phyloP scores from a whole-genome alignment of 2,797 vertebrate genomes.

The Hylomyscus alleni region DNA sequence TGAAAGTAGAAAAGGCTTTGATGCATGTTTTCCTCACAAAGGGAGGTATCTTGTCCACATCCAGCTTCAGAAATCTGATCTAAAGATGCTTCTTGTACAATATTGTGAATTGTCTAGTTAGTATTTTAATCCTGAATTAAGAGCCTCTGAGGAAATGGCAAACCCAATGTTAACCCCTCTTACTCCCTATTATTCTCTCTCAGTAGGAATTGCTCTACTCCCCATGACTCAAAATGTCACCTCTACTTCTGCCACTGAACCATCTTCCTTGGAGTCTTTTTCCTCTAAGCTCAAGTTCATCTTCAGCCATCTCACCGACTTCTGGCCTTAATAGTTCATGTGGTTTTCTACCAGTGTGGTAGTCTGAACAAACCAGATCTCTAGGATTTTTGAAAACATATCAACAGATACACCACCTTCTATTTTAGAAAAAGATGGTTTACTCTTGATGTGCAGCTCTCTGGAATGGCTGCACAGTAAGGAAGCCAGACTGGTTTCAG shows the following conservation, averaged over 20 bases:
- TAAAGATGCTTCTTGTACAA: slow-evolving; percentile 97
- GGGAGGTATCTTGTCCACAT: slow-evolving; percentile 97
- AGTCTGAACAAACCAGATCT: slow-evolving; percentile 93
- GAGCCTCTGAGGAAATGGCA: not conserved
- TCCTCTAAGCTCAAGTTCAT: slow-evolving; percentile 96
- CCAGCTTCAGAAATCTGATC: slow-evolving; percentile 97
- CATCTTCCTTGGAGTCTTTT: slow-evolving; percentile 95
- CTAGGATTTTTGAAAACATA: slow-evolving; percentile 92
- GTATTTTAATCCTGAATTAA: slow-evolving; percentile 94
- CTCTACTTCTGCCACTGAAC: slow-evolving; percentile 97
- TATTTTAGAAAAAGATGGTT: slow-evolving; percentile 84
- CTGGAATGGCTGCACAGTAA: rapidly evolving
- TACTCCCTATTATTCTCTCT: not conserved
- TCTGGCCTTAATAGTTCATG: slow-evolving; percentile 93
- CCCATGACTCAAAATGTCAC: not conserved
- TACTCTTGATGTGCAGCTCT: slow-evolving; percentile 68
- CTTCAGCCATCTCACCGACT: slow-evolving; percentile 94
- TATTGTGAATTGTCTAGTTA: slow-evolving; percentile 95
- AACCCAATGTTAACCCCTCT: not conserved
- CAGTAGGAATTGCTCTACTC: not conserved
- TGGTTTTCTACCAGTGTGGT: slow-evolving; percentile 94
- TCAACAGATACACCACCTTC: slow-evolving; percentile 88
- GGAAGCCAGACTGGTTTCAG: not conserved
- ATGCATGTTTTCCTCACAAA: slow-evolving; percentile 95
- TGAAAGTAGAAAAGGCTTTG: slow-evolving; percentile 97